These are phyloP conservation scores for Arizona elegans DNA, from an alignment of 2,113 vertebrate genomes.

Conservation along the genomic window DNA sequence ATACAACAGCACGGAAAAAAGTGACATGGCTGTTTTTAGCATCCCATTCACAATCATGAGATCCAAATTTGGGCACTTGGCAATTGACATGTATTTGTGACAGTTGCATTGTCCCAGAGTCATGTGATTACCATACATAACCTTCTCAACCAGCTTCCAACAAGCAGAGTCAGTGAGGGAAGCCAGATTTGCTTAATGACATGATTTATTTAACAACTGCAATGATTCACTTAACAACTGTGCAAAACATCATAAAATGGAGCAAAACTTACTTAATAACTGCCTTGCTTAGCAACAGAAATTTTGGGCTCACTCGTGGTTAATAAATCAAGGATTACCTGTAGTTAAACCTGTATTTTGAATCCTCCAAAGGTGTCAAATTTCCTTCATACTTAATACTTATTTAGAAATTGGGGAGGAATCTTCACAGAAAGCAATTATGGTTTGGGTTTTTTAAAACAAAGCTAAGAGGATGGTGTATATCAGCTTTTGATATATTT, in stretches of 20 bases:
- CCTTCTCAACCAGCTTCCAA: no score
- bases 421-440: not conserved
- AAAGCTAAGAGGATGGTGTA: not conserved
- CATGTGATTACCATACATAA: no score
- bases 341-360: not conserved
- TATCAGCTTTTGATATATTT: not conserved
- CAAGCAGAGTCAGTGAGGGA: no score
- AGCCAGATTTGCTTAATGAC: not conserved
- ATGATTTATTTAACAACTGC: no score
- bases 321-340: no score
- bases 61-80: no score
- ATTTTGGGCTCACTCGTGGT: no score
- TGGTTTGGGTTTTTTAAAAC: not conserved
- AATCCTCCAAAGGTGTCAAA: not conserved
- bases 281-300: not conserved
- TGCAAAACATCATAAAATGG: not conserved
- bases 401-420: not conserved
- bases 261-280: not conserved
- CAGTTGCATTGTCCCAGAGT: no score
- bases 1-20: no score
- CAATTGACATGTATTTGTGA: no score
- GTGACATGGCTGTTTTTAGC: no score
- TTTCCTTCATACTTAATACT: not conserved
- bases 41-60: no score
- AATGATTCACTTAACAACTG: not conserved